Percentiles rank a stretch among this genome's conserved stretches.
Evolutionary conservation across 2,113 vertebrate species (phyloP).

Genomic region (Galemys pyrenaicus): DNA sequence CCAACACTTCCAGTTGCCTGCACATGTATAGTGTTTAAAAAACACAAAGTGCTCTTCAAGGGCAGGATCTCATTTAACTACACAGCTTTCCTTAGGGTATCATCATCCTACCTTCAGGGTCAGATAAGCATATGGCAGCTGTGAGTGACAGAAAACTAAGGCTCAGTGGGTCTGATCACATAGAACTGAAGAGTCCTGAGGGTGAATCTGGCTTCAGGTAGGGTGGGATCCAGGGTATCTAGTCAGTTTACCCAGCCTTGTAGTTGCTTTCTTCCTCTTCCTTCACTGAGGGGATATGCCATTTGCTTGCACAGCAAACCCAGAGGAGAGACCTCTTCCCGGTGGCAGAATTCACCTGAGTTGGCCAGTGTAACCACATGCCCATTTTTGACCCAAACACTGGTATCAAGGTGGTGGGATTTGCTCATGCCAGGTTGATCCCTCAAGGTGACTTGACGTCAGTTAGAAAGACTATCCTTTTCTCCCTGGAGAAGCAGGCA

Average conservation of each 20-base stretch:
- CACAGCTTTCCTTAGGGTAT: not conserved
- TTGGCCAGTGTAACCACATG: not conserved
- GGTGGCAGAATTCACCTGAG: not conserved
- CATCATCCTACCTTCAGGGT: not conserved
- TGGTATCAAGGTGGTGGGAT: not conserved
- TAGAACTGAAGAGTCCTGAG: accelerated
- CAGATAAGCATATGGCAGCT: not conserved
- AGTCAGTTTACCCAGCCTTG: not conserved
- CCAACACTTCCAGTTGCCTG: not conserved
- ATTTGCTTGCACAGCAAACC: not conserved
- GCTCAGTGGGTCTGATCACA: not conserved
- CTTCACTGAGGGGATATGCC: accelerated
- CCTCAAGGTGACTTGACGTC: not conserved
- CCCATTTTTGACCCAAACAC: not conserved
- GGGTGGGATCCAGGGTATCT: not conserved
- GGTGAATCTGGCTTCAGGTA: not conserved
- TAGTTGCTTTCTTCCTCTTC: no score
- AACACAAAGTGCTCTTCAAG: not conserved
- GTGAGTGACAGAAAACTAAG: not conserved
- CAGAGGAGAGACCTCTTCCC: not conserved
- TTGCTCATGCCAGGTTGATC: not conserved
- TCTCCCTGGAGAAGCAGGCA: not conserved
- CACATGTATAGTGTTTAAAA: no score
- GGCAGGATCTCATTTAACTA: not conserved
- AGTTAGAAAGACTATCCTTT: not conserved